Evolutionary conservation across 2,113 vertebrate species (phyloP).

Genomic region (Datnioides undecimradiatus): DNA sequence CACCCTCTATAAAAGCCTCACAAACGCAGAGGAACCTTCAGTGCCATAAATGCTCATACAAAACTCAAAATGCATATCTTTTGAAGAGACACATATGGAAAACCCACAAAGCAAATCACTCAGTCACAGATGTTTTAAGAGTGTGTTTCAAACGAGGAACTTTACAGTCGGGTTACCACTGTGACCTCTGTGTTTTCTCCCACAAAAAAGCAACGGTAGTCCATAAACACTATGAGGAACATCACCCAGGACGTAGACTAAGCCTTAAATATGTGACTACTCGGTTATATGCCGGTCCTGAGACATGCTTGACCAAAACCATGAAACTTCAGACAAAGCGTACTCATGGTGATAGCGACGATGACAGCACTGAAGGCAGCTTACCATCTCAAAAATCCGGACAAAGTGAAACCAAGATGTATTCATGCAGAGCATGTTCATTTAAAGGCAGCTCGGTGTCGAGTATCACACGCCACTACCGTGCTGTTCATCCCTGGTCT

Average conservation of each 20-base stretch:
- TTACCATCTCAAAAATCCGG: slow-evolving; percentile 61
- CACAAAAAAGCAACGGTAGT: slow-evolving; percentile 84
- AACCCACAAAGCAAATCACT: slow-evolving; percentile 84
- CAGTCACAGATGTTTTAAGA: slow-evolving; percentile 83
- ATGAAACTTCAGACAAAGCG: slow-evolving; percentile 32
- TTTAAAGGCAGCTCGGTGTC: slow-evolving; percentile 88
- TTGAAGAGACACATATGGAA: slow-evolving; percentile 89
- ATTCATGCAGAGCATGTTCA: slow-evolving; percentile 88
- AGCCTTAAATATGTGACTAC: slow-evolving; percentile 12
- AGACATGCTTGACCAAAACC: not conserved
- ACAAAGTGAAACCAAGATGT: slow-evolving; percentile 81
- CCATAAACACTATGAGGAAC: slow-evolving; percentile 87
- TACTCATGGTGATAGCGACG: slow-evolving; percentile 67
- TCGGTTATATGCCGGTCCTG: slow-evolving; percentile 16
- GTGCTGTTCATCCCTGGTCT: slow-evolving; percentile 88
- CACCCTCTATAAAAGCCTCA: slow-evolving; percentile 72
- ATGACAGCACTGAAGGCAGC: slow-evolving; percentile 72
- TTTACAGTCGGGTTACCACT: slow-evolving; percentile 90
- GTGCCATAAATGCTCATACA: slow-evolving; percentile 87
- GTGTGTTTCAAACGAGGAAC: slow-evolving; percentile 87
- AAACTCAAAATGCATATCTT: slow-evolving; percentile 85
- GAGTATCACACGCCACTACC: slow-evolving; percentile 88
- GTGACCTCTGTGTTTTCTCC: slow-evolving; percentile 90
- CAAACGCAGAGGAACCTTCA: slow-evolving; percentile 82
- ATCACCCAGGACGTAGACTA: slow-evolving; percentile 77